Evolutionary conservation across 2,888 invertebrate species (phyloP).

Genomic region (Beris chalybata): DNA sequence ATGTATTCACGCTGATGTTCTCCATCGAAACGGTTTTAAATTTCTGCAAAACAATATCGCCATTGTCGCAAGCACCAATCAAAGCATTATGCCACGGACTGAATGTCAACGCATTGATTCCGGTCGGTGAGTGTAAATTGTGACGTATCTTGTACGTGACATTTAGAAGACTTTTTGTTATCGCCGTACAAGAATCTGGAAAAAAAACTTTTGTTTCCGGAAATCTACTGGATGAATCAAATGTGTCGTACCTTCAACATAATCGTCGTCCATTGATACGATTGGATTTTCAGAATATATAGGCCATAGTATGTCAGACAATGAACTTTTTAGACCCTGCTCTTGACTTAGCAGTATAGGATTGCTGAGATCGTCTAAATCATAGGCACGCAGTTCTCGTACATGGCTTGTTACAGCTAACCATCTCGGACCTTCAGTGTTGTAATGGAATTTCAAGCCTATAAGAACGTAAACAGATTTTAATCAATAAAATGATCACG

Average conservation of each 20-base stretch:
- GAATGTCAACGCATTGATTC: constrained; percentile 44
- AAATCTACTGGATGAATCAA: not conserved
- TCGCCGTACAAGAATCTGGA: not conserved
- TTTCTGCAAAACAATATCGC: constrained; percentile 48
- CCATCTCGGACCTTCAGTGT: constrained; percentile 50
- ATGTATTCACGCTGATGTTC: constrained; percentile 27
- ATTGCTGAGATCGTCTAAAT: constrained; percentile 45
- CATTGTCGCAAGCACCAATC: constrained; percentile 45
- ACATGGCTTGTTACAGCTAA: constrained; percentile 43
- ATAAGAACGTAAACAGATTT: not conserved
- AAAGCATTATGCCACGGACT: constrained; percentile 44
- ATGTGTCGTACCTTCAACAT: constrained; percentile 42
- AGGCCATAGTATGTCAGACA: constrained; percentile 48
- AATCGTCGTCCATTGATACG: constrained; percentile 43
- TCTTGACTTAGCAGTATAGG: constrained; percentile 42
- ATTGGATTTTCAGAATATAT: constrained; percentile 48
- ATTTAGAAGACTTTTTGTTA: constrained; percentile 9
- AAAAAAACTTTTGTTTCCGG: not conserved
- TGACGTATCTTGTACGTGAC: constrained; percentile 37
- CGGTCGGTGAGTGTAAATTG: constrained; percentile 37
- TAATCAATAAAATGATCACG: not conserved
- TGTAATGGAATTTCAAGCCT: constrained; percentile 47
- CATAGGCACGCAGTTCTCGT: constrained; percentile 46
- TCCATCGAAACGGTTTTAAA: constrained; percentile 24
- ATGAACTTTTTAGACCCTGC: constrained; percentile 43